These are phyloP conservation scores for Rhynchotus rufescens DNA, from an alignment of 2,797 vertebrate species.

Conservation along the genomic window DNA sequence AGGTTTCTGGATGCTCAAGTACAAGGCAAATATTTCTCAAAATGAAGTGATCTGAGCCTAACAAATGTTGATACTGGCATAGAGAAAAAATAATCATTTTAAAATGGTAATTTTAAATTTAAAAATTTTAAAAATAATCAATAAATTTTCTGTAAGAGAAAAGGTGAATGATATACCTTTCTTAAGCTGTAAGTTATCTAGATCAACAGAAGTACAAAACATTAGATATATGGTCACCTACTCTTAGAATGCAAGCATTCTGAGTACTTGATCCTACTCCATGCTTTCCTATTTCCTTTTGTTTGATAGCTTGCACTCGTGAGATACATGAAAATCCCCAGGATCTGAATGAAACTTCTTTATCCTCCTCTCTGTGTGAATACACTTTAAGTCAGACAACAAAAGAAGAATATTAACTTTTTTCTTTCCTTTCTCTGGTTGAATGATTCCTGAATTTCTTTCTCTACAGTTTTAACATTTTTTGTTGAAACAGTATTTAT, in stretches of 20 bases:
- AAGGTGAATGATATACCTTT: neutral
- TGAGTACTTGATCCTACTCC: neutral
- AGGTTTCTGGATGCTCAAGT: neutral
- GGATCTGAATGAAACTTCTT: neutral
- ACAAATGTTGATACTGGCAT: neutral
- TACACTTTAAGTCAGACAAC: neutral
- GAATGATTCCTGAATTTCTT: neutral
- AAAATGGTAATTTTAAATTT: too few species aligned
- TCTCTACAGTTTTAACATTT: neutral
- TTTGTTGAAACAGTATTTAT: neutral
- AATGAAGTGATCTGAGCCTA: neutral
- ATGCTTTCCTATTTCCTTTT: neutral
- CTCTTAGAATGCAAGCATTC: neutral
- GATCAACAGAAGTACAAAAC: neutral
- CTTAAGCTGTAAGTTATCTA: neutral
- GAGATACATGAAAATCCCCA: neutral
- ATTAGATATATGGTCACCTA: neutral
- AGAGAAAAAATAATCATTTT: fast-evolving
- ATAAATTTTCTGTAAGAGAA: neutral
- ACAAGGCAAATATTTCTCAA: neutral
- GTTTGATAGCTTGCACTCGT: neutral
- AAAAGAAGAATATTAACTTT: neutral
- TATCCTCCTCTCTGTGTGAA: neutral
- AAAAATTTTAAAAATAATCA: too few species aligned
- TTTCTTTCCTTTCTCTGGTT: neutral